Conservation (phyloP, 2,113 vertebrate genomes). For the Geococcyx californianus region DNA sequence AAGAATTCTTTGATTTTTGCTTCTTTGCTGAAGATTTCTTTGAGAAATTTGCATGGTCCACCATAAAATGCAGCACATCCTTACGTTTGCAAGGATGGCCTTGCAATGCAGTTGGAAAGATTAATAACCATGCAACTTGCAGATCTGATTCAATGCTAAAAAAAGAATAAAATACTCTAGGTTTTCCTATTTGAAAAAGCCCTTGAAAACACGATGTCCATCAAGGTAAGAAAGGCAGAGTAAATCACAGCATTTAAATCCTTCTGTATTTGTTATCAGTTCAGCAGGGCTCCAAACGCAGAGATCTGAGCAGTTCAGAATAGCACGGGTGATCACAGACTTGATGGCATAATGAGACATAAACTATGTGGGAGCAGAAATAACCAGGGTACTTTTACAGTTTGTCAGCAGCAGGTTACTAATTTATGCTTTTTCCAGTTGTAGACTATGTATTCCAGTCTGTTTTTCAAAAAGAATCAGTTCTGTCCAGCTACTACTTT, state of each 20-base stretch:
- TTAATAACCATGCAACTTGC: not conserved
- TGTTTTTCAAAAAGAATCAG: not conserved
- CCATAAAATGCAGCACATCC: not conserved
- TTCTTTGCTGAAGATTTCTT: not conserved
- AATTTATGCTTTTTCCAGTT: conserved; percentile 60
- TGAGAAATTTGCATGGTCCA: not conserved
- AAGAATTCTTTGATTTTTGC: not conserved
- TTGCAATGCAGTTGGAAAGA: not conserved
- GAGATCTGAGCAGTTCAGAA: not conserved
- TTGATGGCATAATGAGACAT: conserved; percentile 68
- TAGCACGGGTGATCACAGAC: conserved; percentile 38
- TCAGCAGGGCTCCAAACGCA: not conserved
- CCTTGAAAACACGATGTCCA: not conserved
- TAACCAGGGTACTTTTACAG: conserved; percentile 66
- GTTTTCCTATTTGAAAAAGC: not conserved
- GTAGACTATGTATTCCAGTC: not conserved
- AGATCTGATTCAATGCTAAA: not conserved
- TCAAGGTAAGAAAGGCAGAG: not conserved
- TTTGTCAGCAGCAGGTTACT: conserved; percentile 71
- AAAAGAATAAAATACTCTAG: not conserved
- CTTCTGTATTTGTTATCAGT: not conserved
- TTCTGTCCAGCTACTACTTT: not conserved
- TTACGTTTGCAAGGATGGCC: not conserved
- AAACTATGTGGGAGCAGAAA: conserved; percentile 73
- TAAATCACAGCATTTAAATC: conserved; percentile 13